Conservation (phyloP, 2,113 vertebrate species). For the Gallinago jamesoni region DNA sequence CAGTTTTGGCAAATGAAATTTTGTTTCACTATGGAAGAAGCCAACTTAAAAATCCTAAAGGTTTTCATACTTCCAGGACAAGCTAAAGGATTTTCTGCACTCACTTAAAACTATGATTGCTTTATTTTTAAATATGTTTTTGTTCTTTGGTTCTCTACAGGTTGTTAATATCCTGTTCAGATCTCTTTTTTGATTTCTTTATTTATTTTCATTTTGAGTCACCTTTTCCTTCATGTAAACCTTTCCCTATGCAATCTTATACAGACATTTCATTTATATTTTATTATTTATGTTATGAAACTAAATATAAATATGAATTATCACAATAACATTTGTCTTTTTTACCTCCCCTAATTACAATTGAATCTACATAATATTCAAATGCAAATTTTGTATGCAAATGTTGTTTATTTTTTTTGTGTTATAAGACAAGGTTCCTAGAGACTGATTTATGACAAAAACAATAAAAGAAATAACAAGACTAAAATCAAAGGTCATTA, state of each 20-base stretch:
- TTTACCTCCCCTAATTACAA: background rate
- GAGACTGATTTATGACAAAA: background rate
- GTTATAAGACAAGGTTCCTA: background rate
- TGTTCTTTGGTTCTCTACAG: background rate
- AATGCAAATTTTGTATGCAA: background rate
- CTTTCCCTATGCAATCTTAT: background rate
- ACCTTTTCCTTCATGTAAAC: background rate
- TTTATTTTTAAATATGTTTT: background rate
- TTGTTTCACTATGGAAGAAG: background rate
- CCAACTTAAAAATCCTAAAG: background rate
- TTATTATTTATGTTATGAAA: background rate
- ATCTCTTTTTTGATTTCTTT: background rate
- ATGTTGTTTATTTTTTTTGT: background rate
- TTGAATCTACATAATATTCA: background rate
- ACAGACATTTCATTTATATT: background rate
- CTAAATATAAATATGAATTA: background rate
- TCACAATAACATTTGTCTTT: background rate
- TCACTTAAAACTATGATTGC: background rate
- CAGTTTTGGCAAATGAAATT: background rate
- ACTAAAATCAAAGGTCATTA: background rate
- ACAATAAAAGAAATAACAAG: background rate
- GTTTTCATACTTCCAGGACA: background rate
- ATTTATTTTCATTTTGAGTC: background rate
- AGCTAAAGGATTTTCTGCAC: background rate
- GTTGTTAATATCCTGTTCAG: background rate